Conservation (phyloP, 2,888 invertebrate genomes). For the Chaitophorus viminalis region DNA sequence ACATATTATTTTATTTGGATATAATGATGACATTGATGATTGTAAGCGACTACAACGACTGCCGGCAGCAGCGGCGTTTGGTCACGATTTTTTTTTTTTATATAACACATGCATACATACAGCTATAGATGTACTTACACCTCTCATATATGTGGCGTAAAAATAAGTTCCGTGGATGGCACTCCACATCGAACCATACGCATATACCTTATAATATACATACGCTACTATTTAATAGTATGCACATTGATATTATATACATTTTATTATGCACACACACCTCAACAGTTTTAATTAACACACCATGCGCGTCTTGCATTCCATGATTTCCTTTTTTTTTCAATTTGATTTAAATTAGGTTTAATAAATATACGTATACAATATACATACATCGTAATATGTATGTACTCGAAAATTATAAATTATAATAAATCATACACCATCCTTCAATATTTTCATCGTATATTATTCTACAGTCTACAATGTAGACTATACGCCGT, state of each 20-base stretch:
- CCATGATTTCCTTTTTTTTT: too few species aligned
- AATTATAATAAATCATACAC: too few species aligned
- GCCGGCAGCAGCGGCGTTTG: not conserved
- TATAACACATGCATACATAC: not conserved
- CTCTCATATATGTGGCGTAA: not conserved
- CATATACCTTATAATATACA: not conserved
- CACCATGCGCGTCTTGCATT: not conserved
- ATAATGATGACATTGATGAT: not conserved
- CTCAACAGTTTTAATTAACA: slow-evolving; percentile 33
- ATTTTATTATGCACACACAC: not conserved
- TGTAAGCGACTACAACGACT: not conserved
- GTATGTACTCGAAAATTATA: too few species aligned
- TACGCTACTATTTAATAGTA: not conserved
- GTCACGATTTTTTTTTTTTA: slow-evolving; percentile 14
- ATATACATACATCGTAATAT: too few species aligned
- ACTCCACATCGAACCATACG: not conserved
- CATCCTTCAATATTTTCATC: too few species aligned
- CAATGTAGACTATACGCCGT: too few species aligned
- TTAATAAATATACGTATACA: too few species aligned
- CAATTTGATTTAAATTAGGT: too few species aligned
- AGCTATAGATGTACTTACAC: not conserved
- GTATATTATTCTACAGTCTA: too few species aligned
- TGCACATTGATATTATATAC: not conserved
- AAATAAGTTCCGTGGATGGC: not conserved
- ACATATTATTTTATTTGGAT: slow-evolving; percentile 42